These are phyloP conservation scores for Pluvialis apricaria DNA, from an alignment of 2,113 vertebrate genomes.

Conservation along the genomic window DNA sequence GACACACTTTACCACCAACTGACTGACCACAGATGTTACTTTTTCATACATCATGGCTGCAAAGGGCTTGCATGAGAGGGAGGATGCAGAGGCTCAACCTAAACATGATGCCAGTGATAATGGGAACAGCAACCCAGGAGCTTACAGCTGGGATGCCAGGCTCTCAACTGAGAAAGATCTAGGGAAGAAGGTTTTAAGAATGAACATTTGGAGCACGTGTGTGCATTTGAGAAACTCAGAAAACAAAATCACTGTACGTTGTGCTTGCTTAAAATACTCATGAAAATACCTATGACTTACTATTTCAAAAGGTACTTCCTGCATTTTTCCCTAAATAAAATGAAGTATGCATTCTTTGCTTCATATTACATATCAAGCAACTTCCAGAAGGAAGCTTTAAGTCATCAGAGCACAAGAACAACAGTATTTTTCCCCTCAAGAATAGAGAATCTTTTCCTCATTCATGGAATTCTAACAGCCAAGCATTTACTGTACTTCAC, in stretches of 20 bases:
- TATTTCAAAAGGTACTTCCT: neutral
- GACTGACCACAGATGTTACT: neutral
- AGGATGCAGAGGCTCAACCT: neutral
- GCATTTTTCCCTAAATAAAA: neutral
- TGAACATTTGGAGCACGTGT: neutral
- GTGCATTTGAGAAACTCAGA: neutral
- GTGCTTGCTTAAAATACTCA: neutral
- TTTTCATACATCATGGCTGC: neutral
- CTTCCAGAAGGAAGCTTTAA: neutral
- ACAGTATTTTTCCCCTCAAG: neutral
- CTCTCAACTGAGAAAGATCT: neutral
- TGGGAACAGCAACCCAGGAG: neutral
- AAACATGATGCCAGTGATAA: accelerated
- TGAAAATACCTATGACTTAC: neutral
- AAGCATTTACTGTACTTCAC: neutral
- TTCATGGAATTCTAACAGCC: neutral
- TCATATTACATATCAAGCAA: neutral
- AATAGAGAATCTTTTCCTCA: neutral
- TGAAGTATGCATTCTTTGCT: neutral
- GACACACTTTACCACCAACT: neutral
- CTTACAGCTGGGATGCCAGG: neutral
- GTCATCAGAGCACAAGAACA: neutral
- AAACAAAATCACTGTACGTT: neutral
- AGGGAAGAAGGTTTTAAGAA: neutral
- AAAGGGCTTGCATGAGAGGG: neutral